Evolutionary conservation across 2,113 vertebrate species (phyloP), one percentile per base, ranked within the genome.

Genomic region (Mustela lutreola): DNA sequence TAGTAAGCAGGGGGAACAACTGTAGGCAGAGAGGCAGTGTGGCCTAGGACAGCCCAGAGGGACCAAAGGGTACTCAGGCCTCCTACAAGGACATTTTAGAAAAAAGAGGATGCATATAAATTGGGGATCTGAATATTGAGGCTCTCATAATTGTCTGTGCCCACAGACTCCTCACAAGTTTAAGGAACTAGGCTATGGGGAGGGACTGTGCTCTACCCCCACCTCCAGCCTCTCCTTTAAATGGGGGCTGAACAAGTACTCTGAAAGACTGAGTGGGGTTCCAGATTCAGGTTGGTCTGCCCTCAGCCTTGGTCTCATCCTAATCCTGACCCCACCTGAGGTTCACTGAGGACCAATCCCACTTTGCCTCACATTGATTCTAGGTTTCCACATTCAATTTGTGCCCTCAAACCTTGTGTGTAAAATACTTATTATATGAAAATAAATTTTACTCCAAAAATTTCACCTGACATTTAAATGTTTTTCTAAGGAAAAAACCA

Each of bases 111-210:
- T 2, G 4, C 2, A 9, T 10, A 42, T 48, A 21, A 42, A 21
- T 1, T 19, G 50, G 84, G 62, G 24, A n/a, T 22, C 24, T n/a
- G 53, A 62, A 62, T 19, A 15, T 0, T 1, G 12, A 45, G 19
- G 50, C 5, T 48, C 7, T 14, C 18, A 5, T 21, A 60, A 14
- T 12, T 11, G 31, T 28, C 36, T n/a, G 28, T 11, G 39, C 48
- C 60, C 63, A 50, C 1, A 0, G 1, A 28, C n/a, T 36, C 76
- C 65, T 36, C 2, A 7, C 63, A 39, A 53, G 71, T 62, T 14
- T 0, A 21, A 39, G 78, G 36, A 42, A 24, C 0, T 0, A 1
- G 21, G 39, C 76, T 8, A 10, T 1, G 2, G 5, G 42, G 21
- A 11, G 19, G 18, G 45, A 24, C 36, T 5, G 4, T 14, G 18